Evolutionary conservation across 2,888 invertebrate genomes (phyloP).

Genomic region (Cecidostiba fungosa): DNA sequence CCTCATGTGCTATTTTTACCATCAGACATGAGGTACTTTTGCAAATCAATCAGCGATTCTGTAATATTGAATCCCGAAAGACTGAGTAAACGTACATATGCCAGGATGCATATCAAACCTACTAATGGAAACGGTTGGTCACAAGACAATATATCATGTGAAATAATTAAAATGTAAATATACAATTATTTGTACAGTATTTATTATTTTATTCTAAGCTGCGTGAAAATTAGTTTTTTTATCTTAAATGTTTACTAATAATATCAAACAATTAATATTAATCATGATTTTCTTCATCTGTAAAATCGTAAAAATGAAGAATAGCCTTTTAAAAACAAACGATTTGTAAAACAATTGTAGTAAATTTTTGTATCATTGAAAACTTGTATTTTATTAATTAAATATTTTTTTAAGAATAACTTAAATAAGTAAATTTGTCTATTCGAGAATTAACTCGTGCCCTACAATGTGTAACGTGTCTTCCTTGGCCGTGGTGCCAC

Average conservation of each 20-base stretch:
- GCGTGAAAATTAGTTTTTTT: constrained; percentile 38
- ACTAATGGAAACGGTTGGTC: constrained; percentile 67
- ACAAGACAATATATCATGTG: constrained; percentile 72
- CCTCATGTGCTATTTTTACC: constrained; percentile 93
- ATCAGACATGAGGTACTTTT: constrained; percentile 91
- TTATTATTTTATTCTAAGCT: constrained; percentile 25
- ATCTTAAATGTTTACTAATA: neutral
- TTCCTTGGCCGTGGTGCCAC: no score
- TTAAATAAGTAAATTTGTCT: no score
- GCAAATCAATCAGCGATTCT: constrained; percentile 89
- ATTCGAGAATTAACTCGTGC: no score
- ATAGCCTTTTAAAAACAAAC: neutral
- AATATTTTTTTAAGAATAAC: no score
- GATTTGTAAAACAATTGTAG: no score
- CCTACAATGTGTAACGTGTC: no score
- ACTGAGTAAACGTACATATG: constrained; percentile 90
- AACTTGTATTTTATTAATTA: no score
- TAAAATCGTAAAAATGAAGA: neutral
- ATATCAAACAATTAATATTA: neutral
- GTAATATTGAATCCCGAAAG: constrained; percentile 93
- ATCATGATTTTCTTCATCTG: neutral
- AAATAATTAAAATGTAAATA: constrained; percentile 72
- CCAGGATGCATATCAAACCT: constrained; percentile 83
- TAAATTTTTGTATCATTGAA: no score
- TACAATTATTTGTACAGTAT: constrained; percentile 30